Evolutionary conservation across 2,888 invertebrate species (phyloP).

Genomic region (Clivina fossor): DNA sequence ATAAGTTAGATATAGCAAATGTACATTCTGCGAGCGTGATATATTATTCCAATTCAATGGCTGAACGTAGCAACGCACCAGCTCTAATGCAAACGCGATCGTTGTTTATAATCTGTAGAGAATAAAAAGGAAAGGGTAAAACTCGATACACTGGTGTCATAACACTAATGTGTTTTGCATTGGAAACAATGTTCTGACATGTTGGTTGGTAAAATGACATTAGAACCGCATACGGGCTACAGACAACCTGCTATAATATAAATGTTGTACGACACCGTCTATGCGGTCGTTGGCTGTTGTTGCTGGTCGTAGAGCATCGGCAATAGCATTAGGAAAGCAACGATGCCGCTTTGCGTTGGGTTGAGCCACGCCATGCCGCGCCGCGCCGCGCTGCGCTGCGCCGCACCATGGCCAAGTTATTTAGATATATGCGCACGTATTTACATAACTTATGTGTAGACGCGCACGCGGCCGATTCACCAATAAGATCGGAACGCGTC

Average conservation of each 20-base stretch:
- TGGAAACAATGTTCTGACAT: conserved; percentile 25
- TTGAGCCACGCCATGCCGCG: neutral
- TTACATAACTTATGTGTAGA: conserved; percentile 44
- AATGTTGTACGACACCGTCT: too few relatives aligned
- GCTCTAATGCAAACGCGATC: neutral
- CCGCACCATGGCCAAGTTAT: conserved; percentile 45
- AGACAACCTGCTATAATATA: too few relatives aligned
- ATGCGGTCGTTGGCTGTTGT: too few relatives aligned
- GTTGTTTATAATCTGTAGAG: conserved; percentile 14
- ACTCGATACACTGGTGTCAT: conserved; percentile 18
- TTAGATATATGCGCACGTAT: conserved; percentile 48
- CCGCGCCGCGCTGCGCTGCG: conserved; percentile 23
- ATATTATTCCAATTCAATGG: conserved; percentile 18
- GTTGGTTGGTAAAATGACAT: conserved; percentile 12
- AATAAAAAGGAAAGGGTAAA: conserved; percentile 19
- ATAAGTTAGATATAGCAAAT: too few relatives aligned
- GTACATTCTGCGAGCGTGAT: too few relatives aligned
- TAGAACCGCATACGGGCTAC: conserved; percentile 12
- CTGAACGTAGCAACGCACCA: conserved; percentile 11
- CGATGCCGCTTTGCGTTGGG: too few relatives aligned
- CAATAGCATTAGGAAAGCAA: too few relatives aligned
- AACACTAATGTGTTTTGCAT: conserved; percentile 22
- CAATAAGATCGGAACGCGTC: conserved; percentile 30
- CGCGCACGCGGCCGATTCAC: conserved; percentile 24
- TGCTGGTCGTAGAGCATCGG: too few relatives aligned